Base-by-base conservation (phyloP, 2,113 vertebrate genomes). In the Dascyllus trimaculatus region DNA sequence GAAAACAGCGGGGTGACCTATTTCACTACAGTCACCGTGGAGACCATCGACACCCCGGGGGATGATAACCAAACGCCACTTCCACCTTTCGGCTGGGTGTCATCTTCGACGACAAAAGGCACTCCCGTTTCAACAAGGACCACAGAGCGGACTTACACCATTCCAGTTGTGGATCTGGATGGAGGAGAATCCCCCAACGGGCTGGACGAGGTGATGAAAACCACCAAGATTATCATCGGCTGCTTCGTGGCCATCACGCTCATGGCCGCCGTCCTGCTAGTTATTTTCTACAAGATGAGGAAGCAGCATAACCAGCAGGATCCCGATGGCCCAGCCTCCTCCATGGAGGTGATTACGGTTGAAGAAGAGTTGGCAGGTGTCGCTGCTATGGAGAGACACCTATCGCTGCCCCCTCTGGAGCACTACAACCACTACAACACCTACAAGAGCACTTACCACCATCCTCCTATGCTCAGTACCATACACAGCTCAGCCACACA, bases 251-350 rank as follows among this genome's bases (percentile, higher is more conserved):
- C 98, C 92, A 99, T 99, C 90, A 99, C 98, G 0, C 97, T 99
- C 2, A 99, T 99, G 98, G 98, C 98, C 18, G 98, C 98, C 2
- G 98, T 99, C 81, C 96, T 99, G 95, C 93, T 99, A 88, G 97
- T 99, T 65, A 99, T 99, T 92, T 99, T 99, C 95, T 99, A 99
- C 95, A 99, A 99, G 95, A 99, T 99, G 98, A 95, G 98, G 89
- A 99, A 99, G 86, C 98, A 99, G 92, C 97, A 99, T 88, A 98
- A 99, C 93, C 95, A 97, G 86, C 97, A 98, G 90, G 98, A 96
- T 81, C 97, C 97, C 25, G 97, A 98, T 0, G 97, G 97, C 74
- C 97, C 97, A 0, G 96, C 96, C 0, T 96, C 97, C 89, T 97
- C 97, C 93, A 97, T 99, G 92, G 98, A 99, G 88, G 98, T 99